Evolutionary conservation across 2,113 vertebrate species (phyloP).

Genomic region (Peromyscus maniculatus): DNA sequence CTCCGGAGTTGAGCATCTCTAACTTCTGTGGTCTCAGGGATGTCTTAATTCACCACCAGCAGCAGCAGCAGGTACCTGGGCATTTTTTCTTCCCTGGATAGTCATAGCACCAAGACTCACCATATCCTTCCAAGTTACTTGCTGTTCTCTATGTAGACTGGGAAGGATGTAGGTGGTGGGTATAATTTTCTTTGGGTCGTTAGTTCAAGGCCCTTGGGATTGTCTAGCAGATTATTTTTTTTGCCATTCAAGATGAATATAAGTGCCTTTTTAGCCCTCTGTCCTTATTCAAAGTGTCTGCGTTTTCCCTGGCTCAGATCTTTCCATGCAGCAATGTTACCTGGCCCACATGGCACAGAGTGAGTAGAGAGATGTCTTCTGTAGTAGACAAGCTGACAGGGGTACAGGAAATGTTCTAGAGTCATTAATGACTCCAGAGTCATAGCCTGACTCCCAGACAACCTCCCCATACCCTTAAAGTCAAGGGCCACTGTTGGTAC

Average conservation of each 20-base stretch:
- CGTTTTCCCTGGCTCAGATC: background rate
- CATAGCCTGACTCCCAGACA: background rate
- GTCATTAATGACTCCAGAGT: background rate
- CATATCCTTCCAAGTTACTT: background rate
- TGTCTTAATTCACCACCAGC: background rate
- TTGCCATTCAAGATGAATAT: background rate
- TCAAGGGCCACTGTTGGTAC: background rate
- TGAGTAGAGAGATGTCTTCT: background rate
- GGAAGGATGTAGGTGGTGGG: background rate
- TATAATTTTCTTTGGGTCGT: background rate
- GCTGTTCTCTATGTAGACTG: background rate
- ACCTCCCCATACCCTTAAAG: background rate
- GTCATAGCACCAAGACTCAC: too few relatives aligned
- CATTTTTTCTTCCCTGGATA: background rate
- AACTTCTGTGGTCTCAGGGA: background rate
- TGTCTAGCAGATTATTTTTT: background rate
- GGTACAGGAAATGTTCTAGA: background rate
- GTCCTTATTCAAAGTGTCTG: background rate
- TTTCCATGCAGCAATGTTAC: background rate
- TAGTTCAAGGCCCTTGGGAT: background rate
- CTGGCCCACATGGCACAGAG: background rate
- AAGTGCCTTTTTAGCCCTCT: background rate
- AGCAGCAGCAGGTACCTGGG: background rate
- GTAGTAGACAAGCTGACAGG: background rate
- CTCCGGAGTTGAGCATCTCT: background rate